A percentile compares a stretch with the other conserved stretches of the same genome.
Conservation (phyloP, 2,113 vertebrate genomes). For the Hippocampus zosterae region DNA sequence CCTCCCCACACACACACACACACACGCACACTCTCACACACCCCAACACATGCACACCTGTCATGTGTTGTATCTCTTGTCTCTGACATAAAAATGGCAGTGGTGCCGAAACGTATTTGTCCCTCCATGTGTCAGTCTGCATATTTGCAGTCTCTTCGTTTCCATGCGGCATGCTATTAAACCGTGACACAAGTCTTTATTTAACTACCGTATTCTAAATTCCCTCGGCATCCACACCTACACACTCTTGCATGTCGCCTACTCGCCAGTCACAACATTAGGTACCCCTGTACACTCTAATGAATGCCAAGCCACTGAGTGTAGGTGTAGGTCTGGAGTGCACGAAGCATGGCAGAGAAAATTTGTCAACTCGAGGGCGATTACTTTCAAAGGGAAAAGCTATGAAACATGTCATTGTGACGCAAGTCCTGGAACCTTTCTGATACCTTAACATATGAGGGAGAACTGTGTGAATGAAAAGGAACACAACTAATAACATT, state of each 20-base stretch:
- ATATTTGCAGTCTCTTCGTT: conserved; percentile 9
- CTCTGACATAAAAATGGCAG: conserved; percentile 23
- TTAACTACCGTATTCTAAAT: not conserved
- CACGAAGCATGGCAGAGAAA: not conserved
- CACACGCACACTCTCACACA: not conserved
- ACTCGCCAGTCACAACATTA: not conserved
- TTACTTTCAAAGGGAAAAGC: not conserved
- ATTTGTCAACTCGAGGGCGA: not conserved
- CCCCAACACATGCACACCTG: conserved; percentile 32
- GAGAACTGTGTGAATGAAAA: not conserved
- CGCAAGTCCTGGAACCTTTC: not conserved
- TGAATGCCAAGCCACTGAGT: not conserved
- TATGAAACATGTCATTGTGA: not conserved
- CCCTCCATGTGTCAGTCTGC: not conserved
- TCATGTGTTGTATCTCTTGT: conserved; percentile 36
- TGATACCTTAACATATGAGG: not conserved
- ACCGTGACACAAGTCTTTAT: conserved; percentile 22
- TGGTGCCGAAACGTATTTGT: conserved; percentile 4
- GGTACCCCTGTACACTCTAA: not conserved
- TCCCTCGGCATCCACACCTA: not conserved
- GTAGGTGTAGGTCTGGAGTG: not conserved
- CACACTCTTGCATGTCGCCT: not conserved
- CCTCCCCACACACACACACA: conserved; percentile 2
- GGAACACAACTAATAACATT: not conserved
- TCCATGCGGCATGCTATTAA: not conserved